Conservation (phyloP, 2,113 vertebrate genomes). For the Epinephelus lanceolatus region DNA sequence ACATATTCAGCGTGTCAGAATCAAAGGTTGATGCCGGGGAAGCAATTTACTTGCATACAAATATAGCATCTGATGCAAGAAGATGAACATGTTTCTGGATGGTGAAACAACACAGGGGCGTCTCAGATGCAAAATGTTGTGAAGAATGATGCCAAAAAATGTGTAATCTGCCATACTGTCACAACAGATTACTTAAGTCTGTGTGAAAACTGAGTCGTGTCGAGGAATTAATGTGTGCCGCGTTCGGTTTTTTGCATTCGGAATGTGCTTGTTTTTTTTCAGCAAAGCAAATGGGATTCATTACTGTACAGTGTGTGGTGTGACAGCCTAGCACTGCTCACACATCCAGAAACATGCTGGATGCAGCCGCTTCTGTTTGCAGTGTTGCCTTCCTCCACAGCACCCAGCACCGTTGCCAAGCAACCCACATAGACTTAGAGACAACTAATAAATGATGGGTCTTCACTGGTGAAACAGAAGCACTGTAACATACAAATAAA, state of each 20-base stretch:
- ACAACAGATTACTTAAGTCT: background rate
- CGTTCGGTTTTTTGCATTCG: background rate
- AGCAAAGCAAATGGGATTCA: constrained; percentile 36
- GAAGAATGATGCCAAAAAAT: constrained; percentile 22
- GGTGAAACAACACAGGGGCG: constrained; percentile 14
- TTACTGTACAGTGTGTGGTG: constrained; percentile 40
- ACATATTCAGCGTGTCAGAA: constrained; percentile 8
- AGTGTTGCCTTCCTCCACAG: constrained; percentile 74
- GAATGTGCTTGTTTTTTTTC: constrained; percentile 53
- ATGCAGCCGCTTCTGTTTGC: constrained; percentile 77
- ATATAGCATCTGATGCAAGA: constrained; percentile 54
- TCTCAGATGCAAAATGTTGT: constrained; percentile 36
- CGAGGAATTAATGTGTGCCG: background rate
- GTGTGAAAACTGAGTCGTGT: background rate
- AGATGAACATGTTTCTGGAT: constrained; percentile 40
- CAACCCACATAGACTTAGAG: constrained; percentile 78
- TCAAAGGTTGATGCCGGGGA: constrained; percentile 22
- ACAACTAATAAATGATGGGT: constrained; percentile 73
- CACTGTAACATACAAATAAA: constrained; percentile 49
- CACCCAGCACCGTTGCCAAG: constrained; percentile 79
- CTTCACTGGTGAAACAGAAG: constrained; percentile 61
- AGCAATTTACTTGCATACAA: constrained; percentile 39
- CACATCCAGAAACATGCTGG: constrained; percentile 76
- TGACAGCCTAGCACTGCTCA: constrained; percentile 63
- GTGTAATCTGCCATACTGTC: constrained; percentile 6